phyloP scores from a whole-genome alignment of 1,140 invertebrate species.

The Sinonovacula constricta region DNA sequence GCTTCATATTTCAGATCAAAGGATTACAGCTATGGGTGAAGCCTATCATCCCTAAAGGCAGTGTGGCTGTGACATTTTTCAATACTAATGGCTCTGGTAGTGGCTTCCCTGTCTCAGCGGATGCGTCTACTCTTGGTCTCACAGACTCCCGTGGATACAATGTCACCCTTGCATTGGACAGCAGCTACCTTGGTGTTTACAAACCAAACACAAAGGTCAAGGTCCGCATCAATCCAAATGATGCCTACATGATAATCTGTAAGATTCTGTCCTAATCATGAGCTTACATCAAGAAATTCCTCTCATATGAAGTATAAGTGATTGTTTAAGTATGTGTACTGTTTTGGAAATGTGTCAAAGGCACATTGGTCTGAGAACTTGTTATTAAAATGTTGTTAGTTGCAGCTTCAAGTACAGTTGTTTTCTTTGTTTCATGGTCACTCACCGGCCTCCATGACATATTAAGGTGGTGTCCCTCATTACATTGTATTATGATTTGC shows the following conservation, averaged over 20 bases:
- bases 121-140: conserved; percentile 89
- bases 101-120: conserved; percentile 23
- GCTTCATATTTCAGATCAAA: conserved; percentile 30
- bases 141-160: conserved; percentile 88
- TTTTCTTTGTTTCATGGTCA: no score
- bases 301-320: no score
- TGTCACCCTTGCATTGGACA: conserved; percentile 83
- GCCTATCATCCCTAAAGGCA: conserved; percentile 58
- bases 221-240: conserved; percentile 85
- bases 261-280: conserved; percentile 15
- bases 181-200: conserved; percentile 82
- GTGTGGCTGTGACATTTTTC: conserved; percentile 62
- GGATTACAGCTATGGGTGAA: conserved; percentile 66
- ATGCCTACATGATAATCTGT: conserved; percentile 48
- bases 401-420: no score
- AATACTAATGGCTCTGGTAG: conserved; percentile 56
- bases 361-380: no score
- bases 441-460: no score
- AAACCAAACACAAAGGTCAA: conserved; percentile 93
- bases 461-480: no score
- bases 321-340: no score
- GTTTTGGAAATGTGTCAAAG: no score
- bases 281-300: no score
- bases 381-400: no score
- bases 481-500: no score